Percentiles rank a stretch among this genome's conserved stretches.
These are phyloP conservation scores for Scortum barcoo DNA, from an alignment of 2,113 vertebrate species.

Conservation along the genomic window DNA sequence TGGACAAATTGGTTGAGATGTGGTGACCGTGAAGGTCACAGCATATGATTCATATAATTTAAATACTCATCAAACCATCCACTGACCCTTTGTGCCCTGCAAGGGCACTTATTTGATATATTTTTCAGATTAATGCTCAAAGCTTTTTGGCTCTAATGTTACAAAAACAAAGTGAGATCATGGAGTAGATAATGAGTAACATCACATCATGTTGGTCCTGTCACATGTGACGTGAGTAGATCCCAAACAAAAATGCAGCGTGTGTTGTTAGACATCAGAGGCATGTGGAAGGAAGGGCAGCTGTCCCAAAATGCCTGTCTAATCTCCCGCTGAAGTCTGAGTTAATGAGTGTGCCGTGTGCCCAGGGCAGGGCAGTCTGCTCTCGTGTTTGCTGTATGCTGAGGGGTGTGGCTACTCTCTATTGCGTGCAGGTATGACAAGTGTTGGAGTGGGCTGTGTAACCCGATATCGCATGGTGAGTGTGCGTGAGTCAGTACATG, in stretches of 20 bases:
- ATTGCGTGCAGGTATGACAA: slow-evolving; percentile 83
- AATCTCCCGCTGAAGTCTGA: slow-evolving; percentile 76
- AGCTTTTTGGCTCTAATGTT: not conserved
- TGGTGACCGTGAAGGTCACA: too few species aligned
- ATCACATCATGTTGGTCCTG: not conserved
- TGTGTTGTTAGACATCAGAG: slow-evolving; percentile 57
- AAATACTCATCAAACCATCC: not conserved
- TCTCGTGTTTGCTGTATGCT: slow-evolving; percentile 60
- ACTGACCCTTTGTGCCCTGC: not conserved
- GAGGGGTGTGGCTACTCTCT: slow-evolving; percentile 69
- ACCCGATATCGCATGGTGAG: slow-evolving; percentile 74
- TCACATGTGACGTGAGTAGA: slow-evolving; percentile 17
- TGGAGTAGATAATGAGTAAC: not conserved
- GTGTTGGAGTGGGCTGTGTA: slow-evolving; percentile 69
- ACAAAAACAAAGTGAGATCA: not conserved
- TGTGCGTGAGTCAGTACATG: slow-evolving; percentile 42
- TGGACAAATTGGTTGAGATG: not conserved
- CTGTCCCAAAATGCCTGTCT: slow-evolving; percentile 77
- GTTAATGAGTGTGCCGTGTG: slow-evolving; percentile 74
- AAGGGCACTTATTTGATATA: not conserved
- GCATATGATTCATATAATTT: too few species aligned
- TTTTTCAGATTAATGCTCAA: not conserved
- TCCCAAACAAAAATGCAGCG: slow-evolving; percentile 34
- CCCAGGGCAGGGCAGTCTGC: slow-evolving; percentile 70
- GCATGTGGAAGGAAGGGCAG: slow-evolving; percentile 72